Evolutionary conservation across 1,140 invertebrate genomes (phyloP), one percentile per base, ranked within the genome.

Genomic region (Psilanteris sp.): DNA sequence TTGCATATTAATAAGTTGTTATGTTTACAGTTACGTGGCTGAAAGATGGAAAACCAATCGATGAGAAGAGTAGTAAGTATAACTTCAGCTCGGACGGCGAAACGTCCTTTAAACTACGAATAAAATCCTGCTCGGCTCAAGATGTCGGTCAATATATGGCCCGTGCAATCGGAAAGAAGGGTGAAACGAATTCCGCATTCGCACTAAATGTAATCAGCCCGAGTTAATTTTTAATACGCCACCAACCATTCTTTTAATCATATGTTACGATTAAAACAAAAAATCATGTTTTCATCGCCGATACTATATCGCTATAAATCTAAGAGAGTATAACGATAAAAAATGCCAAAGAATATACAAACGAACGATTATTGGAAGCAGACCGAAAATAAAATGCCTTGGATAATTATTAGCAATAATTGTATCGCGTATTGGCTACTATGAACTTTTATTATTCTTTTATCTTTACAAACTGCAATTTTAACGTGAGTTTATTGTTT

Each of bases 111-210:
- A 90, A 90, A 18, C 92, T 96, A 73, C 91, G 93, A 79, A 94
- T 98, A 64, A 91, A 92, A 29, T 91, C 92, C 50, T 93, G 93
- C 83, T 91, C 91, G 55, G 86, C 92, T 27, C 93, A 93, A 57
- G 97, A 98, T 87, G 91, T 94, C 71, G 97, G 96, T 15, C 96
- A 97, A 85, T 98, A 98, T 87, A 91, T 93, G 61, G 95, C 96
- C 3, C 94, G 94, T 80, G 95, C 94, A n/a, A 92, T 93, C 18
- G 93, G 94, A 75, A 94, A 94, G 80, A 96, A 96, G 84, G 93
- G 93, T 48, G 95, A 96, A 85, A 92, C 92, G 37, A 90, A 92
- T 20, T 92, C 94, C 29, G 93, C 96, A 67, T 97, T 97, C 90
- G 94, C 96, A 22, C 89, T 97, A 2, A 97, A 97, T 88, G 94